Conservation (phyloP, 2,888 invertebrate genomes). For the Tetragnatha montana region DNA sequence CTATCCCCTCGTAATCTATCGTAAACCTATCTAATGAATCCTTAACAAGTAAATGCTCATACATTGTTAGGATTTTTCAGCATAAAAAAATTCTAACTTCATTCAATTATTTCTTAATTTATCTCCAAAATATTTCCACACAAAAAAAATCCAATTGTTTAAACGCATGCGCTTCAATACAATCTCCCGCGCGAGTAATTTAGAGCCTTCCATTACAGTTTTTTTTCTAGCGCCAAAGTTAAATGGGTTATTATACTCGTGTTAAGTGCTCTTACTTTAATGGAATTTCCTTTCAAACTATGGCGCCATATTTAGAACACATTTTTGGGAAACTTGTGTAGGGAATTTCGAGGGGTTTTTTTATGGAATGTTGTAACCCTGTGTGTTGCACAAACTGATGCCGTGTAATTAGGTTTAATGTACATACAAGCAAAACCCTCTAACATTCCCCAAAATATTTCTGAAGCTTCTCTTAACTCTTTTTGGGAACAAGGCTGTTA, state of each 20-base stretch:
- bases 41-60: too few relatives aligned
- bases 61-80: too few relatives aligned
- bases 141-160: background rate
- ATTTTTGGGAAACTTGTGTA: conserved; percentile 20
- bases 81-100: too few relatives aligned
- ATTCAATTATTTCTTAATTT: too few relatives aligned
- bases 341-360: conserved; percentile 12
- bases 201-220: conserved; percentile 16
- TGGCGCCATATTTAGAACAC: conserved; percentile 4
- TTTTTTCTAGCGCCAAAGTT: conserved; percentile 34
- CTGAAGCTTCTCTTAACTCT: background rate
- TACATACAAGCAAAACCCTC: background rate
- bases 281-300: conserved; percentile 43
- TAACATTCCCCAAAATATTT: background rate
- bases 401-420: background rate
- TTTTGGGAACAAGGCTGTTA: background rate
- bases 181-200: conserved; percentile 3
- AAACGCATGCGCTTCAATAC: background rate
- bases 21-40: too few relatives aligned
- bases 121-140: background rate
- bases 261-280: conserved; percentile 50
- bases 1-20: too few relatives aligned
- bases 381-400: background rate
- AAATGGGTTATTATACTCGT: conserved; percentile 29
- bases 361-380: background rate